These are phyloP conservation scores for Ridgeia piscesae DNA, from an alignment of 1,140 invertebrate species.

Conservation along the genomic window DNA sequence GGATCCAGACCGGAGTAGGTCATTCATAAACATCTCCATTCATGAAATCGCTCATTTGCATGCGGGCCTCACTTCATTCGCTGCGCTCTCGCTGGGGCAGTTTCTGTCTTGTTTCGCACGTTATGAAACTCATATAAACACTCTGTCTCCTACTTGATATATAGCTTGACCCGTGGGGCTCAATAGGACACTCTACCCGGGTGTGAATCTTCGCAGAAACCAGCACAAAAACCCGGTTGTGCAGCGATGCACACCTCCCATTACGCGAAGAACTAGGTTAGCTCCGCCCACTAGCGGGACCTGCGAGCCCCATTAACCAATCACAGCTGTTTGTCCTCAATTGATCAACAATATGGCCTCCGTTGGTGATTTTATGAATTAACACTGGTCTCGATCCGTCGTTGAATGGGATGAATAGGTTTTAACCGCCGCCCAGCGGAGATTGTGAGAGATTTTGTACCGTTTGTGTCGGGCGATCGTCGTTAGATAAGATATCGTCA, in stretches of 20 bases:
- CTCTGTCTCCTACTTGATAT: not conserved
- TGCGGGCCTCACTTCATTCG: not conserved
- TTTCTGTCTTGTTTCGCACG: not conserved
- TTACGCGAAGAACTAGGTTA: not conserved
- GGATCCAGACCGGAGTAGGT: not conserved
- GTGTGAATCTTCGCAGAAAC: constrained; percentile 4
- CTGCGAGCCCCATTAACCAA: not conserved
- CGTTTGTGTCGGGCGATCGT: not conserved
- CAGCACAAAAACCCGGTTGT: not conserved
- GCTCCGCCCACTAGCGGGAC: not conserved
- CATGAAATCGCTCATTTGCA: not conserved
- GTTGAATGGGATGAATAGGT: constrained; percentile 5
- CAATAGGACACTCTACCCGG: not conserved
- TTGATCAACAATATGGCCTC: constrained; percentile 5
- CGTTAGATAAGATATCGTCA: not conserved
- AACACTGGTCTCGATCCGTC: not conserved
- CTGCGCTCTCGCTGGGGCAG: not conserved
- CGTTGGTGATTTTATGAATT: not conserved
- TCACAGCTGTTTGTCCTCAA: not conserved
- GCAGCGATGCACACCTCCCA: not conserved
- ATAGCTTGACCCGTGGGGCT: not conserved
- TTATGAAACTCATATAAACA: not conserved
- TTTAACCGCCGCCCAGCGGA: constrained; percentile 2
- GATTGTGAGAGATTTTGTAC: not conserved
- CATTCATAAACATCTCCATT: not conserved